Evolutionary conservation across 2,888 invertebrate genomes (phyloP), one percentile per base, ranked within the genome.

Genomic region (Drosophila histrio): DNA sequence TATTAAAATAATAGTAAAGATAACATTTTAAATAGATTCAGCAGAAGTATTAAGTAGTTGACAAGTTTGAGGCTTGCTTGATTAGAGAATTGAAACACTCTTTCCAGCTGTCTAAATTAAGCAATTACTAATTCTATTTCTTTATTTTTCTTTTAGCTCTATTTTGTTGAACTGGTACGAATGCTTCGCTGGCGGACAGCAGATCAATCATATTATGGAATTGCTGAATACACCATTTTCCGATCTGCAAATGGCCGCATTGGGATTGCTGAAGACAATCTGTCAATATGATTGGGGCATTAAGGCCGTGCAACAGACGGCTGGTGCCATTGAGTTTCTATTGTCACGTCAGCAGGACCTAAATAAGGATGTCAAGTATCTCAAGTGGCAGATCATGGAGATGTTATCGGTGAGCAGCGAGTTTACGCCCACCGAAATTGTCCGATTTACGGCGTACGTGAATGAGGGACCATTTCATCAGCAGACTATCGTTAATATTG

Each of bases 201-300:
- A 94, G 60, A 91, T 94, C 36, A 91, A 97, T 34, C 92, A 94
- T 87, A 89, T 92, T 0, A 73, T 91, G 77, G 87, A 92, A 1
- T 92, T 95, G 38, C 94, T 95, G 64, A 94, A 94, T 69, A 96
- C 95, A 91, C 97, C 98, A 6, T 97, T 98, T 88, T 92, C 94
- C 0, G 97, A 98, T 77, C 93, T 97, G 13, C 94, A 95, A 87
- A 89, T 94, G 60, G 94, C 95, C 13, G 94, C 95, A 17, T 92
- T 96, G 41, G 92, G 93, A 13, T 92, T 97, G 26, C 90, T 97
- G 41, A 93, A 93, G 74, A 93, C 95, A 0, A 88, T 97, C 13
- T 94, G 95, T 17, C 92, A 93, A 62, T 96, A 96, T 88, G 92
- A 92, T 1, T 98, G 97, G 97, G 97, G 97, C 17, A 95, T 96